Evolutionary conservation across 2,888 invertebrate genomes (phyloP), one percentile per base, ranked within the genome.

Genomic region (Nematopogon swammerdamellus): DNA sequence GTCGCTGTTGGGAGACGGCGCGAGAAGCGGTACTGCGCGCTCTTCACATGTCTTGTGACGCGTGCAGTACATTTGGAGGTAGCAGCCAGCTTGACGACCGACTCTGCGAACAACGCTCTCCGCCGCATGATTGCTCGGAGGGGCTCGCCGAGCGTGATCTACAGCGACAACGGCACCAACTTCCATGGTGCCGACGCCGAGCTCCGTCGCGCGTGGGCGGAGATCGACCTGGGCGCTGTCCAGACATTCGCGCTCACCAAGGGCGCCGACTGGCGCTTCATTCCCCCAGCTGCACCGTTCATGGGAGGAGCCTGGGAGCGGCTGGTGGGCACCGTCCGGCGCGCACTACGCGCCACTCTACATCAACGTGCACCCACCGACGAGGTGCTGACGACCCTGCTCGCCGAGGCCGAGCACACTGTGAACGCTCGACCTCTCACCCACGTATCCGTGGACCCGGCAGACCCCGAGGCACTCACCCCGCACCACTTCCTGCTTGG

Each of bases 401-500:
- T 57, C 2, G 29, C 50, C 1, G 54, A 58, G 49, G 52, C 49
- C 0, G 55, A 55, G 44, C 51, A 56, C 43, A 46, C 51, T 0
- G 54, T 57, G 0, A 59, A 59, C 44, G 8, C 19, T 8, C 44
- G 44, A 29, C 8, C 25, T 19, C 29, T 36, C 36, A 36, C 36
- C n/a, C 36, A 36, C 36, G 36, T 36, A 3, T 36, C 36, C 11
- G 36, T 36, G 8, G 36, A 36, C n/a, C 46, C 46, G n/a, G 14
- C 14, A 1, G 57, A 59, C 11, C 51, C 56, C 16, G 59, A 60
- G 47, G 53, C 55, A 1, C 49, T 60, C 17, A 60, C 61, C 0
- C 59, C 59, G 1, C 60, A 62, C 29, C 59, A 61, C 49, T 56
- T 60, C 18, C 46, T 60, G 43, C 45, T 57, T 19, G 55, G 53